These are phyloP conservation scores for Stenopsyche tienmushanensis DNA, from an alignment of 1,140 invertebrate species.

Conservation along the genomic window DNA sequence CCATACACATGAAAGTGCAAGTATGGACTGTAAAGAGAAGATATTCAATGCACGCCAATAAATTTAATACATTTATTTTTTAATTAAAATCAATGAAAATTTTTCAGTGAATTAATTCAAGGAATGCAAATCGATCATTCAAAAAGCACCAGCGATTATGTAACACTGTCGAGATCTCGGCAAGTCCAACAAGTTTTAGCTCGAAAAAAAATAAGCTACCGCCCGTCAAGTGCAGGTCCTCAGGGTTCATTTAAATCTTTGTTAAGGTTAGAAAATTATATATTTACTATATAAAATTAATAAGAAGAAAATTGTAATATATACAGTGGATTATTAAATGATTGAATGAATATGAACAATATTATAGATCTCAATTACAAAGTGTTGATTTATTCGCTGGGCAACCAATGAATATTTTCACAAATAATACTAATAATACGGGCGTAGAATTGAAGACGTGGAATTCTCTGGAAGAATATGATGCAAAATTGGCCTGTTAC, in stretches of 20 bases:
- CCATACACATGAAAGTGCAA: not conserved
- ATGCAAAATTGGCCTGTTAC: conserved; percentile 64
- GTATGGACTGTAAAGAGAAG: too few relatives aligned
- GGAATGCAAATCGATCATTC: conserved; percentile 73
- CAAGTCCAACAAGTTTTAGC: conserved; percentile 47
- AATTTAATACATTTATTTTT: not conserved
- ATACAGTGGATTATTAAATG: too few relatives aligned
- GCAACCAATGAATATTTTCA: conserved; percentile 63
- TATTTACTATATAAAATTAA: too few relatives aligned
- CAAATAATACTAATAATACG: conserved; percentile 45
- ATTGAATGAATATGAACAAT: not conserved
- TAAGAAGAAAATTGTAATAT: too few relatives aligned
- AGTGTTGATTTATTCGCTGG: conserved; percentile 60
- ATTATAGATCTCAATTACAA: conserved; percentile 37
- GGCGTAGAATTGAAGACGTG: conserved; percentile 65
- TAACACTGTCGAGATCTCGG: conserved; percentile 46
- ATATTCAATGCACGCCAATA: too few relatives aligned
- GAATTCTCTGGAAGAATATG: conserved; percentile 64
- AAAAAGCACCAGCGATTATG: conserved; percentile 47
- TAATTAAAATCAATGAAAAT: not conserved
- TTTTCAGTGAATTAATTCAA: conserved; percentile 64
- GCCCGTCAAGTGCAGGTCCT: conserved; percentile 31
- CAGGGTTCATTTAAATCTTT: not conserved
- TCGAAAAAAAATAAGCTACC: conserved; percentile 36
- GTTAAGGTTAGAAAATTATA: too few relatives aligned